A percentile compares a stretch with the other conserved stretches of the same genome.
Conservation (phyloP, 1,140 invertebrate species). For the Mylabris phalerata region DNA sequence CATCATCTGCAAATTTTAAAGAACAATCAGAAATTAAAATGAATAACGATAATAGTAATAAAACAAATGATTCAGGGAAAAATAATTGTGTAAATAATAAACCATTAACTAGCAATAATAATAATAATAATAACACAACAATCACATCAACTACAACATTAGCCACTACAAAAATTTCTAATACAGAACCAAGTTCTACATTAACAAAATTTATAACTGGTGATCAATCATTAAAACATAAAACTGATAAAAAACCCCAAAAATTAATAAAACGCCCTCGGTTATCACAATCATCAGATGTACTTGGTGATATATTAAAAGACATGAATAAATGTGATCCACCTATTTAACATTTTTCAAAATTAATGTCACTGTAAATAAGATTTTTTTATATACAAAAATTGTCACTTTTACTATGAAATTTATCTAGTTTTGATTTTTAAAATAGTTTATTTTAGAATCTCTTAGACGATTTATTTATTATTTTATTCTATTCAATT, state of each 20-base stretch:
- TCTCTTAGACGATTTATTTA: too few relatives aligned
- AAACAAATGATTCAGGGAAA: neutral
- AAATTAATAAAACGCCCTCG: constrained; percentile 33
- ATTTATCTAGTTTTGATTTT: too few relatives aligned
- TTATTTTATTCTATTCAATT: too few relatives aligned
- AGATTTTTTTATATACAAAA: too few relatives aligned
- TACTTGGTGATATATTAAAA: constrained; percentile 41
- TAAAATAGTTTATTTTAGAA: too few relatives aligned
- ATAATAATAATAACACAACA: constrained; percentile 1
- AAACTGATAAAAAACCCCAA: constrained; percentile 25
- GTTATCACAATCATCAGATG: constrained; percentile 32
- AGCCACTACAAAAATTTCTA: too few relatives aligned
- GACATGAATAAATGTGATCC: constrained; percentile 36
- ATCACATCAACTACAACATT: neutral
- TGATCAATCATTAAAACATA: constrained; percentile 1
- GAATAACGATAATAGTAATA: constrained; percentile 1
- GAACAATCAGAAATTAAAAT: constrained; percentile 1
- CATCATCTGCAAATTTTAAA: neutral
- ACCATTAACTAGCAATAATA: neutral
- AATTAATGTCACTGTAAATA: too few relatives aligned
- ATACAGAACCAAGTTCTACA: too few relatives aligned
- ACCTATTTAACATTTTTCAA: constrained; percentile 15
- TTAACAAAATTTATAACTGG: too few relatives aligned
- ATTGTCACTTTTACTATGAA: too few relatives aligned
- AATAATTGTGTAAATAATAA: neutral